A percentile compares a stretch with the other conserved stretches of the same genome.
Evolutionary conservation across 2,113 vertebrate genomes (phyloP).

Genomic region (Percina caprodes): DNA sequence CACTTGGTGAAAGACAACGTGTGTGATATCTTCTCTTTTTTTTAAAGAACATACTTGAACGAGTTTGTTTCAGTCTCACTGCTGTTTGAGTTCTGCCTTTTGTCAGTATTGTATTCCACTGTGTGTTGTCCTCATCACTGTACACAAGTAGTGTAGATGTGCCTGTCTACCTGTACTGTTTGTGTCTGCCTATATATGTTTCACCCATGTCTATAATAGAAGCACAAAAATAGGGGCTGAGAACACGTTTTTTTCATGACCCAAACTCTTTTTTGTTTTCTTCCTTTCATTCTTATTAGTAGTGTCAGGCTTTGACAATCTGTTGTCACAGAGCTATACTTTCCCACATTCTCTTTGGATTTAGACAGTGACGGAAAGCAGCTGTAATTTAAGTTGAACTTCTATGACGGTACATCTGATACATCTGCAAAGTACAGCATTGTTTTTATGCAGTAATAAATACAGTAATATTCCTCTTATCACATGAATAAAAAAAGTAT

Average conservation of each 20-base stretch:
- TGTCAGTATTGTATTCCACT: slow-evolving; percentile 2
- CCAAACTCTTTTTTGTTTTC: background rate
- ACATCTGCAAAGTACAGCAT: slow-evolving; percentile 37
- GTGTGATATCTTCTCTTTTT: background rate
- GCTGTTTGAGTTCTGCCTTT: background rate
- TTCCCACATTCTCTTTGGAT: slow-evolving; percentile 11
- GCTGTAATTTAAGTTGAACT: slow-evolving; percentile 6
- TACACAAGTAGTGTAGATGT: background rate
- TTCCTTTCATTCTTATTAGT: background rate
- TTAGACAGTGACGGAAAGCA: slow-evolving; percentile 9
- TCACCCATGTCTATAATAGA: slow-evolving; percentile 7
- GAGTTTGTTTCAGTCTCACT: background rate
- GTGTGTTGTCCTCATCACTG: background rate
- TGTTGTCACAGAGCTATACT: slow-evolving; percentile 1
- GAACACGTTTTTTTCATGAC: slow-evolving; percentile 13
- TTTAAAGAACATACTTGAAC: background rate
- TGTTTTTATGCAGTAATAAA: slow-evolving; percentile 62
- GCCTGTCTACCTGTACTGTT: background rate
- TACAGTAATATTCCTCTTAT: slow-evolving; percentile 51
- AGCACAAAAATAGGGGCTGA: slow-evolving; percentile 36
- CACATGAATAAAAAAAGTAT: slow-evolving; percentile 31
- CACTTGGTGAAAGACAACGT: slow-evolving; percentile 19
- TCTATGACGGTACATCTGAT: background rate
- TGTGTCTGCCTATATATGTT: background rate
- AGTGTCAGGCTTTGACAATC: slow-evolving; percentile 12